These are phyloP conservation scores for Caenorhabditis sp. DNA, from an alignment of 2,888 invertebrate genomes.

Conservation along the genomic window DNA sequence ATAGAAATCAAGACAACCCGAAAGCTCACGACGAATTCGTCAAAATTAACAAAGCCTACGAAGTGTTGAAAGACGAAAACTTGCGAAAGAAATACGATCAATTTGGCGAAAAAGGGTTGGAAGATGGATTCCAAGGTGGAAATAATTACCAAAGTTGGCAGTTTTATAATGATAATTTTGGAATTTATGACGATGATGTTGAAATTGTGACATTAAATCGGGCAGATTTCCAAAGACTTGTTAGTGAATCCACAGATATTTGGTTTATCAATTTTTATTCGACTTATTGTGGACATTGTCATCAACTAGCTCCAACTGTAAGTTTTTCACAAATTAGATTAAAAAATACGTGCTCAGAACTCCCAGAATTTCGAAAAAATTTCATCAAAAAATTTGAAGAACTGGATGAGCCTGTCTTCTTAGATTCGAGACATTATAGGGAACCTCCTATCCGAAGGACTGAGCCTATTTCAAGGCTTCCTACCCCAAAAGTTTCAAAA, in stretches of 20 bases:
- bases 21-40: constrained; percentile 82
- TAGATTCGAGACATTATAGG: too few relatives aligned
- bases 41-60: constrained; percentile 84
- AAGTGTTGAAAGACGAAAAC: constrained; percentile 84
- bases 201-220: constrained; percentile 82
- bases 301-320: constrained; percentile 80
- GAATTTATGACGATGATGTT: constrained; percentile 85
- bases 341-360: too few relatives aligned
- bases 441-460: too few relatives aligned
- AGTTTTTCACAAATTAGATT: too few relatives aligned
- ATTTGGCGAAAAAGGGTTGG: constrained; percentile 79
- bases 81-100: constrained; percentile 72
- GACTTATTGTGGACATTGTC: constrained; percentile 85
- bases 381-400: background rate
- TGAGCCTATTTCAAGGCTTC: too few relatives aligned
- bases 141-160: constrained; percentile 82
- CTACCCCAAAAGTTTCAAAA: too few relatives aligned
- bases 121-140: constrained; percentile 76
- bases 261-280: constrained; percentile 90
- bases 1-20: constrained; percentile 79
- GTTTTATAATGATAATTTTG: constrained; percentile 83
- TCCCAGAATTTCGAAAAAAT: too few relatives aligned
- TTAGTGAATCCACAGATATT: constrained; percentile 76
- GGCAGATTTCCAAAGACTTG: constrained; percentile 78
- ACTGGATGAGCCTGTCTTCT: too few relatives aligned